Conservation (phyloP, 2,888 invertebrate genomes). For the Schizotus pectinicornis region DNA sequence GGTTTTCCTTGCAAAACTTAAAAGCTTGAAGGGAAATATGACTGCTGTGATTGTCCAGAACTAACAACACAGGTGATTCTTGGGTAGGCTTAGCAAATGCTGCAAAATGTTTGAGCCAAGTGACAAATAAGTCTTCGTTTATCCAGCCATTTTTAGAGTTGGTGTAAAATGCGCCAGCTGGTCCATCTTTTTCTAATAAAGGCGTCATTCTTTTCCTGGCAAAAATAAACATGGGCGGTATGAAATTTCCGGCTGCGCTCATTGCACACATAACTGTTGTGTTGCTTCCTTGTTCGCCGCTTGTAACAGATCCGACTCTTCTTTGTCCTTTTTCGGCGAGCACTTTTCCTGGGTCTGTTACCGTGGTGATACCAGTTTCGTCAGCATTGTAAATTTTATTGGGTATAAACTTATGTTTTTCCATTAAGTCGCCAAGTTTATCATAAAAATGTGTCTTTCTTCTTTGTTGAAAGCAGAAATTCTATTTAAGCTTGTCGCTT, state of each 20-base stretch:
- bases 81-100: conserved; percentile 44
- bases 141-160: conserved; percentile 47
- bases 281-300: conserved; percentile 53
- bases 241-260: conserved; percentile 52
- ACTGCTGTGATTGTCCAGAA: conserved; percentile 43
- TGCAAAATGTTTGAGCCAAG: conserved; percentile 42
- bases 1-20: conserved; percentile 29
- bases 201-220: conserved; percentile 55
- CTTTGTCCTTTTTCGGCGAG: conserved; percentile 7
- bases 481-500: conserved; percentile 10
- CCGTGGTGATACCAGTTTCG: conserved; percentile 10
- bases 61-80: conserved; percentile 47
- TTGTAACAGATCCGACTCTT: conserved; percentile 54
- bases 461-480: conserved; percentile 8
- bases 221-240: conserved; percentile 60
- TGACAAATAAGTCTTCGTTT: conserved; percentile 37
- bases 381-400: conserved; percentile 7
- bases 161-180: conserved; percentile 42
- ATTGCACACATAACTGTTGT: conserved; percentile 56
- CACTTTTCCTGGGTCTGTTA: conserved; percentile 4
- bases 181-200: conserved; percentile 47
- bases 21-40: conserved; percentile 23
- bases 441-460: conserved; percentile 2
- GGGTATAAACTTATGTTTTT: conserved; percentile 13
- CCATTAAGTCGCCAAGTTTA: conserved; percentile 4